Conservation (phyloP, 1,140 invertebrate genomes). For the Phenacoccus solenopsis region DNA sequence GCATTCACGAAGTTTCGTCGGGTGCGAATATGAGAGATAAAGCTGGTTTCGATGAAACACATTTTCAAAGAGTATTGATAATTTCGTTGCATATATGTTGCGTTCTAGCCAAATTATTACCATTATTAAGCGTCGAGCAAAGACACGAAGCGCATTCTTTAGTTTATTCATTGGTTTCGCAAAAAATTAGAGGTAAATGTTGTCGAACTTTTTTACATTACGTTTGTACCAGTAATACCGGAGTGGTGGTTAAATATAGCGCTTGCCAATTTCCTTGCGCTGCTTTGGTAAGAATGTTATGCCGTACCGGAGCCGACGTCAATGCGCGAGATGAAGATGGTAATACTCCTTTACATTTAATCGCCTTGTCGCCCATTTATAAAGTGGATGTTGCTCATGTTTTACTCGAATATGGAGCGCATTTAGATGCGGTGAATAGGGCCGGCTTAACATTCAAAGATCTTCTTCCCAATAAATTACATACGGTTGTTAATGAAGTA, state of each 20-base stretch:
- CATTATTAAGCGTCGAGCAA: conserved; percentile 31
- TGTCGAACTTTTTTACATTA: conserved; percentile 71
- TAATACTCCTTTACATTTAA: conserved; percentile 68
- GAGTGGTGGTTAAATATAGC: conserved; percentile 51
- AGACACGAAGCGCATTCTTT: conserved; percentile 30
- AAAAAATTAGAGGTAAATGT: conserved; percentile 38
- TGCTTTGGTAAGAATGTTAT: conserved; percentile 58
- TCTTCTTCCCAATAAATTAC: conserved; percentile 44
- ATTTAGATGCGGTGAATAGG: conserved; percentile 75
- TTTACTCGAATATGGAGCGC: conserved; percentile 64
- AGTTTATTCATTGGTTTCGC: conserved; percentile 27
- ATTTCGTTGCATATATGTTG: conserved; percentile 71
- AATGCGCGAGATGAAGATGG: conserved; percentile 59
- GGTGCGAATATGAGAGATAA: conserved; percentile 24
- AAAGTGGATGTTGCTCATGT: conserved; percentile 49
- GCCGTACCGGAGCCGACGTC: conserved; percentile 69
- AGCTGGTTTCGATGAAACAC: conserved; percentile 46
- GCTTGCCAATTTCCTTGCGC: conserved; percentile 60
- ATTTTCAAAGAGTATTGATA: conserved; percentile 70
- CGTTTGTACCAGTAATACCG: conserved; percentile 49
- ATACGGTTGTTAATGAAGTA: conserved; percentile 18
- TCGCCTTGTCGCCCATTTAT: conserved; percentile 40
- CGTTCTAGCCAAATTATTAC: conserved; percentile 47
- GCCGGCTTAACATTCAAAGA: conserved; percentile 61
- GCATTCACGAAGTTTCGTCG: conserved; percentile 29